A percentile compares a stretch with the other conserved stretches of the same genome.
Conservation (phyloP, 1,140 invertebrate species). For the Cherax quadricarinatus region DNA sequence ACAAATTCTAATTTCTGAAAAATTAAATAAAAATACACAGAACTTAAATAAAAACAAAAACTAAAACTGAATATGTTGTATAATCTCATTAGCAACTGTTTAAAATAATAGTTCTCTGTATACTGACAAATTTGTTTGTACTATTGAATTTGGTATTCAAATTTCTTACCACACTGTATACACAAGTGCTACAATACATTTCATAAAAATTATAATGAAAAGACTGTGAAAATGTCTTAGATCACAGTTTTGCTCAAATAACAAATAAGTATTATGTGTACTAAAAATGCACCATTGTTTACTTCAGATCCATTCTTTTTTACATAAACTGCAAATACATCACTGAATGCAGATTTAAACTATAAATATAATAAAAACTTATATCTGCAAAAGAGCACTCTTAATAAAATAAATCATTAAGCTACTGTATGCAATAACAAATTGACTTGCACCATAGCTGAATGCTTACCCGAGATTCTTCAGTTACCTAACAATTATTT, state of each 20-base stretch:
- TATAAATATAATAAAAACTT: neutral
- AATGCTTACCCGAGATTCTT: constrained; percentile 42
- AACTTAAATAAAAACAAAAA: neutral
- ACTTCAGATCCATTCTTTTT: no score
- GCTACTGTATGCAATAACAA: constrained; percentile 12
- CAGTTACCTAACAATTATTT: constrained; percentile 4
- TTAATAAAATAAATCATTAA: neutral
- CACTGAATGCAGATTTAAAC: no score
- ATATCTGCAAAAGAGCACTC: neutral
- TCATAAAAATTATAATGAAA: no score
- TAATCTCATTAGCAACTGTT: neutral
- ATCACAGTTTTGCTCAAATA: no score
- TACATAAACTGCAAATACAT: no score
- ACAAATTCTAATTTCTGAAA: neutral
- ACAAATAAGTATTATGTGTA: no score
- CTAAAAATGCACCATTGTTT: no score
- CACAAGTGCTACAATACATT: neutral
- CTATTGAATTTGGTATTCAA: neutral
- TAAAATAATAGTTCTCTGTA: neutral
- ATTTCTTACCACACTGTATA: neutral
- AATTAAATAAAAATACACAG: neutral
- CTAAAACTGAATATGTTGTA: neutral
- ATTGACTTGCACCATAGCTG: constrained; percentile 29
- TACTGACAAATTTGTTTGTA: neutral
- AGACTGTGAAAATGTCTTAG: no score